Conservation (phyloP, 2,113 vertebrate species). For the Hippoglossus stenolepis region DNA sequence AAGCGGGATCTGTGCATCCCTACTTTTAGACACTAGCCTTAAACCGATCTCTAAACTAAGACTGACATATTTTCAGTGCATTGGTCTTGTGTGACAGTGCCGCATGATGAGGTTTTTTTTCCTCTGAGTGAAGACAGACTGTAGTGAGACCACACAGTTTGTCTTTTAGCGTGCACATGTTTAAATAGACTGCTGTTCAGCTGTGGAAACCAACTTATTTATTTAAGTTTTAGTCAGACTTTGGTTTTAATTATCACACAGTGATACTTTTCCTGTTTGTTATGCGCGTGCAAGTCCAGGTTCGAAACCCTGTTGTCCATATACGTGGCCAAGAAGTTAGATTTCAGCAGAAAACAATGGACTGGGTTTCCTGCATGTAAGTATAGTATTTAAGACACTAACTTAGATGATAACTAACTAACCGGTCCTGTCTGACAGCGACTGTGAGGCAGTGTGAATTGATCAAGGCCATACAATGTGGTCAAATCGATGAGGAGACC, state of each 20-base stretch:
- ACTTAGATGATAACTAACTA: background rate
- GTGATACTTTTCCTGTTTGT: background rate
- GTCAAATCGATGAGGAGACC: background rate
- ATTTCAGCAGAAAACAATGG: background rate
- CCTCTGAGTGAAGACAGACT: background rate
- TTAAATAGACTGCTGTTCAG: constrained; percentile 29
- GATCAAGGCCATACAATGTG: no score
- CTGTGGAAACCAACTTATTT: constrained; percentile 15
- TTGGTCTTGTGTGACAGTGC: background rate
- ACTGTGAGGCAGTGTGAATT: background rate
- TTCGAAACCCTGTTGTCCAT: background rate
- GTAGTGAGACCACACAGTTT: constrained; percentile 25
- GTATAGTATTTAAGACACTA: background rate
- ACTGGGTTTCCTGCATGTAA: background rate
- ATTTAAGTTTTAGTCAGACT: background rate
- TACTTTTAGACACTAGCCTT: background rate
- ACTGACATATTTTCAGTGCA: background rate
- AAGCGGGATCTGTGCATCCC: background rate
- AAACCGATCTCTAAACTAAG: background rate
- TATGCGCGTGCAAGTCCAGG: background rate
- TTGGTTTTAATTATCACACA: constrained; percentile 31
- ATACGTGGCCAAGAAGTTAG: background rate
- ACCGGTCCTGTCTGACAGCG: background rate
- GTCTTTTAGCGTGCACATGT: constrained; percentile 15
- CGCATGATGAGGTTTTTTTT: background rate